Conservation (phyloP, 2,888 invertebrate genomes). For the Epistrophe eligans region DNA sequence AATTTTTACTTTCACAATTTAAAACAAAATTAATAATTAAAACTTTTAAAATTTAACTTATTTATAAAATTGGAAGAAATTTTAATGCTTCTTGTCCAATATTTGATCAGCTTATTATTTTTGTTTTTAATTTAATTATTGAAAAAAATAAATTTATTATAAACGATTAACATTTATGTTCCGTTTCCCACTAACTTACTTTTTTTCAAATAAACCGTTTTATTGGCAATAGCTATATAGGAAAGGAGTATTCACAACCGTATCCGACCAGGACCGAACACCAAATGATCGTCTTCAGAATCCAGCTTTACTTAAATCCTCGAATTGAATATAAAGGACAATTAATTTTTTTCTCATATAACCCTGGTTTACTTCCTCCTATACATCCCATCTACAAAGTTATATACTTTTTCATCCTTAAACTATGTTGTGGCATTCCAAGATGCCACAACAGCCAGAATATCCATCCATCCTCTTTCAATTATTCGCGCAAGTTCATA, state of each 20-base stretch:
- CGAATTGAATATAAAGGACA: conserved; percentile 76
- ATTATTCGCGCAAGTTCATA: conserved; percentile 73
- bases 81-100: too few species aligned
- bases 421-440: conserved; percentile 63
- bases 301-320: conserved; percentile 80
- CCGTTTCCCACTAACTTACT: conserved; percentile 34
- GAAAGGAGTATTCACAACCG: conserved; percentile 78
- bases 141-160: background rate
- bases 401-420: conserved; percentile 32
- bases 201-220: conserved; percentile 39
- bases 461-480: conserved; percentile 70
- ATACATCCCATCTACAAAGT: background rate
- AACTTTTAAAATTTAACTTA: too few species aligned
- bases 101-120: background rate
- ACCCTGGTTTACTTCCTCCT: conserved; percentile 14
- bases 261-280: conserved; percentile 79
- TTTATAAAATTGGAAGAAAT: too few species aligned
- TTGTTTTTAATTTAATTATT: background rate
- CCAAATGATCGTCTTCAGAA: conserved; percentile 81
- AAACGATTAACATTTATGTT: background rate
- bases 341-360: conserved; percentile 29
- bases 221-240: background rate
- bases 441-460: conserved; percentile 64
- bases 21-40: too few species aligned
- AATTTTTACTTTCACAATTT: too few species aligned